These are phyloP conservation scores for Hanleya hanleyi DNA, from an alignment of 2,888 invertebrate genomes.

Conservation along the genomic window DNA sequence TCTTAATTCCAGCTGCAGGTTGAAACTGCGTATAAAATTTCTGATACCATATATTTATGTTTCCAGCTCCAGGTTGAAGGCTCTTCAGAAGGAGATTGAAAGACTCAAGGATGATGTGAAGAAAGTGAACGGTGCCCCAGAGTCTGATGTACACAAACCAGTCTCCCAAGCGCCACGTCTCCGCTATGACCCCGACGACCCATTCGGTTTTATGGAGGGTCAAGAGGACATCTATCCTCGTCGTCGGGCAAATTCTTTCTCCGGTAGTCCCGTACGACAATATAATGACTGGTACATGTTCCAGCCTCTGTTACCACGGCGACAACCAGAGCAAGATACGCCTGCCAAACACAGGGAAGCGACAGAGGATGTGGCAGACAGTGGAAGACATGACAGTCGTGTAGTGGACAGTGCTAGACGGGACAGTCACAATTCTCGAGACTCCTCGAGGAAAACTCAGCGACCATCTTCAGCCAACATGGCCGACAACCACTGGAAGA, in stretches of 20 bases:
- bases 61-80: conserved; percentile 51
- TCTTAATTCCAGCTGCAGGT: neutral
- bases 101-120: conserved; percentile 54
- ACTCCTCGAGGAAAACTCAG: neutral
- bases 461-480: neutral
- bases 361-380: too few species aligned
- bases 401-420: neutral
- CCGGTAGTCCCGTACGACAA: conserved; percentile 54
- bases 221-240: conserved; percentile 32
- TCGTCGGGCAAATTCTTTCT: conserved; percentile 63
- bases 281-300: conserved; percentile 60
- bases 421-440: neutral
- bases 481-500: too few species aligned
- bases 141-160: neutral
- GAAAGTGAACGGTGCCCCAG: conserved; percentile 18
- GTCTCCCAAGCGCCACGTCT: neutral
- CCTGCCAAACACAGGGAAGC: too few species aligned
- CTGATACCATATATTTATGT: neutral
- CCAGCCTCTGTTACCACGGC: conserved; percentile 19
- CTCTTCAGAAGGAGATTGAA: conserved; percentile 59
- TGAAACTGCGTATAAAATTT: neutral
- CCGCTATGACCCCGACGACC: conserved; percentile 48
- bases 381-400: too few species aligned
- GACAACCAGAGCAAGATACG: neutral
- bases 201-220: conserved; percentile 63